Conservation (phyloP, 2,888 invertebrate genomes). For the Macaria liturata region DNA sequence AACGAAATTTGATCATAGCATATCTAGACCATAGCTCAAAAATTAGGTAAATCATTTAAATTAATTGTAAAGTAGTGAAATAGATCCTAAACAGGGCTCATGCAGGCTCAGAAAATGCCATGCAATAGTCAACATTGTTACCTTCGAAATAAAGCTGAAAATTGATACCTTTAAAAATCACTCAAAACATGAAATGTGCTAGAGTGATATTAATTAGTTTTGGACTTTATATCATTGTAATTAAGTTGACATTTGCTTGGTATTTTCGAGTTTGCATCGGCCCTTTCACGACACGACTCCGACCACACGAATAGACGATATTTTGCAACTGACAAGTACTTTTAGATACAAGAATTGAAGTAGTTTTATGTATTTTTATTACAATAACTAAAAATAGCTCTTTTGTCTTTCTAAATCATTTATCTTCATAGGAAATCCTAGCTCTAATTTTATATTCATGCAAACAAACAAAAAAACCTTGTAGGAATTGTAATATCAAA, state of each 20-base stretch:
- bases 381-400: too few relatives aligned
- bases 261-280: background rate
- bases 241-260: slow-evolving; percentile 3
- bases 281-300: slow-evolving; percentile 11
- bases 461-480: too few relatives aligned
- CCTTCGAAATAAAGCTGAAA: background rate
- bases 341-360: too few relatives aligned
- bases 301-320: slow-evolving; percentile 12
- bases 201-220: too few relatives aligned
- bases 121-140: slow-evolving; percentile 1
- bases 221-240: too few relatives aligned
- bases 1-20: background rate
- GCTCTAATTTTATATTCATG: too few relatives aligned
- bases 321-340: slow-evolving; percentile 7
- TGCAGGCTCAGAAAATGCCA: slow-evolving; percentile 11
- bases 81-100: slow-evolving; percentile 16
- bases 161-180: too few relatives aligned
- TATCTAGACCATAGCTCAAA: background rate
- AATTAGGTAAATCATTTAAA: background rate
- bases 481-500: too few relatives aligned
- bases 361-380: too few relatives aligned
- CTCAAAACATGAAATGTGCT: too few relatives aligned
- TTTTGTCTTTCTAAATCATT: too few relatives aligned
- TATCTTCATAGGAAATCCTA: too few relatives aligned
- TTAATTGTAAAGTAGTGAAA: slow-evolving; percentile 20